Evolutionary conservation across 2,888 invertebrate species (phyloP).

Genomic region (Nymphalis c-album): DNA sequence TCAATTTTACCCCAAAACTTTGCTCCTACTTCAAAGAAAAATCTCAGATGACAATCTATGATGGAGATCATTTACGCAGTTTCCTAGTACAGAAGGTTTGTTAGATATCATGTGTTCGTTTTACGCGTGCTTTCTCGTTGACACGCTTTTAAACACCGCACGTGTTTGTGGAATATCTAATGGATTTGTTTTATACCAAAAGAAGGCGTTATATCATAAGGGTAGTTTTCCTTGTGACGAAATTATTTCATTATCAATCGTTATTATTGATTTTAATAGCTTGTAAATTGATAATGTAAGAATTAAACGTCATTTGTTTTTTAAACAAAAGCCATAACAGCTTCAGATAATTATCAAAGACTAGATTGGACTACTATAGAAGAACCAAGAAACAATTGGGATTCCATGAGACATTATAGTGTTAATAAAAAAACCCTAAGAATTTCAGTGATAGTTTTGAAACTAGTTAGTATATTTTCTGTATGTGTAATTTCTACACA

Average conservation of each 20-base stretch:
- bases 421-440: too few relatives aligned
- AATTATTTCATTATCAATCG: neutral
- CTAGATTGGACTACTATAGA: too few relatives aligned
- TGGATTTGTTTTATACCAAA: slow-evolving; percentile 15
- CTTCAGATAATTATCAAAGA: too few relatives aligned
- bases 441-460: too few relatives aligned
- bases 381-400: too few relatives aligned
- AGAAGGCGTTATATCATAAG: neutral
- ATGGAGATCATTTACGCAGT: slow-evolving; percentile 64
- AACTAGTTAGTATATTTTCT: too few relatives aligned
- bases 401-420: too few relatives aligned
- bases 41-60: slow-evolving; percentile 73
- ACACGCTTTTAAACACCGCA: slow-evolving; percentile 46
- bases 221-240: neutral
- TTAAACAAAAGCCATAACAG: too few relatives aligned
- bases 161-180: slow-evolving; percentile 32
- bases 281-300: too few relatives aligned
- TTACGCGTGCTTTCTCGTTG: slow-evolving; percentile 39
- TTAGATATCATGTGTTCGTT: slow-evolving; percentile 24
- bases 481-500: too few relatives aligned
- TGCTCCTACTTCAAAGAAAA: slow-evolving; percentile 75
- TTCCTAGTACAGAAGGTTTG: slow-evolving; percentile 71
- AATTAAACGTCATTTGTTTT: too few relatives aligned
- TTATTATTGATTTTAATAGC: too few relatives aligned
- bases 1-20: slow-evolving; percentile 76